Conservation (phyloP, 2,888 invertebrate genomes). For the Auanema freiburgensis region DNA sequence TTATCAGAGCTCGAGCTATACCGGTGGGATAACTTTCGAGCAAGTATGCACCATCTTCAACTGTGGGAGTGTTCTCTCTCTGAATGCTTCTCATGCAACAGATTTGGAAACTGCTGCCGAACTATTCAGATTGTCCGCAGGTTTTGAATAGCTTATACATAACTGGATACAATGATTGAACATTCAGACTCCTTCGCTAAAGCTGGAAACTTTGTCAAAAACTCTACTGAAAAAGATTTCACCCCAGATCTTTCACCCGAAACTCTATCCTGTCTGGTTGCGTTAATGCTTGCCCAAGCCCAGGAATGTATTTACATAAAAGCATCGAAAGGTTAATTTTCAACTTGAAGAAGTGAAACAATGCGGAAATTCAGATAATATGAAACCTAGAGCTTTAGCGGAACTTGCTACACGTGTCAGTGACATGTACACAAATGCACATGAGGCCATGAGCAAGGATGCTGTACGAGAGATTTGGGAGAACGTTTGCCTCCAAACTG, state of each 20-base stretch:
- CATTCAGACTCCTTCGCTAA: constrained; percentile 76
- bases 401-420: constrained; percentile 89
- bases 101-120: constrained; percentile 91
- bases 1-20: constrained; percentile 39
- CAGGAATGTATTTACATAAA: constrained; percentile 96
- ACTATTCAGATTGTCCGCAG: constrained; percentile 78
- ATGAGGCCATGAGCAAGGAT: constrained; percentile 84
- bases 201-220: constrained; percentile 75
- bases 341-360: not conserved
- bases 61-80: constrained; percentile 83
- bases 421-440: constrained; percentile 87
- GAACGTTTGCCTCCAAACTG: constrained; percentile 71
- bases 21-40: constrained; percentile 79
- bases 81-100: constrained; percentile 79
- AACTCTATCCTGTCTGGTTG: constrained; percentile 81
- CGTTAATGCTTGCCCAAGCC: constrained; percentile 93
- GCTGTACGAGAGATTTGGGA: constrained; percentile 83
- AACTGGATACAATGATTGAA: not conserved
- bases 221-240: constrained; percentile 86
- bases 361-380: constrained; percentile 74
- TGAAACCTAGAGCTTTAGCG: constrained; percentile 90
- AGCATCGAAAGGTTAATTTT: constrained; percentile 71
- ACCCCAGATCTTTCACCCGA: constrained; percentile 94
- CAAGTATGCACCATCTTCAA: constrained; percentile 93
- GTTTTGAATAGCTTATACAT: not conserved